Percentiles rank a stretch among this genome's conserved stretches.
phyloP scores from a whole-genome alignment of 2,797 vertebrate species.

The Pagetopsis macropterus region DNA sequence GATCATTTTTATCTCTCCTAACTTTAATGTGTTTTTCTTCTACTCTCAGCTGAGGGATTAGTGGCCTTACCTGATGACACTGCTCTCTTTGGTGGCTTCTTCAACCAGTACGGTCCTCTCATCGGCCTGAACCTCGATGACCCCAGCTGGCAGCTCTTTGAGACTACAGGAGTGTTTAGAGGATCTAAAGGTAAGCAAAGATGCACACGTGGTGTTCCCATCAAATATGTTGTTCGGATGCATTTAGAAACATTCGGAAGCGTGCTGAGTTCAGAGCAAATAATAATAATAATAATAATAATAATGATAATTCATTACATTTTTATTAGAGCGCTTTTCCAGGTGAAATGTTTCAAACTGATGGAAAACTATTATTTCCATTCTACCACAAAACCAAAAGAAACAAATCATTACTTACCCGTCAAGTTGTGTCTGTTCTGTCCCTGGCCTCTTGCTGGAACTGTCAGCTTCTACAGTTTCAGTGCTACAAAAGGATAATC shows the following conservation, averaged over 20 bases:
- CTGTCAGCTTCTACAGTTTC: not conserved
- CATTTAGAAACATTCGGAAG: not conserved
- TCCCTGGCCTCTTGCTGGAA: too few species aligned
- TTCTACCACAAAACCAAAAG: not conserved
- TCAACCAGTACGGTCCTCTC: not conserved
- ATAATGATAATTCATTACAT: too few species aligned
- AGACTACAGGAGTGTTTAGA: not conserved
- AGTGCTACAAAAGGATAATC: not conserved
- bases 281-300: too few species aligned
- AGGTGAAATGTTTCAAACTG: not conserved
- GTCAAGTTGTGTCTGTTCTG: not conserved
- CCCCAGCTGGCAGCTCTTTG: too few species aligned
- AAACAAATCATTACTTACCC: not conserved
- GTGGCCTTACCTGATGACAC: not conserved
- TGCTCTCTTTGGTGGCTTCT: not conserved
- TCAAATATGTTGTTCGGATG: not conserved
- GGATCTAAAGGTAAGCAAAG: not conserved
- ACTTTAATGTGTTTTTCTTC: not conserved
- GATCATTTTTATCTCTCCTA: too few species aligned
- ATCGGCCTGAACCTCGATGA: not conserved
- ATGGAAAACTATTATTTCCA: not conserved
- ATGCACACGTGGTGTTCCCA: not conserved
- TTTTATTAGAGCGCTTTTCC: too few species aligned
- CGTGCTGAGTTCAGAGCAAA: not conserved
- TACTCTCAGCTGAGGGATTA: not conserved